Conservation (phyloP, 2,113 vertebrate species). For the Romanogobio albipinnatus region DNA sequence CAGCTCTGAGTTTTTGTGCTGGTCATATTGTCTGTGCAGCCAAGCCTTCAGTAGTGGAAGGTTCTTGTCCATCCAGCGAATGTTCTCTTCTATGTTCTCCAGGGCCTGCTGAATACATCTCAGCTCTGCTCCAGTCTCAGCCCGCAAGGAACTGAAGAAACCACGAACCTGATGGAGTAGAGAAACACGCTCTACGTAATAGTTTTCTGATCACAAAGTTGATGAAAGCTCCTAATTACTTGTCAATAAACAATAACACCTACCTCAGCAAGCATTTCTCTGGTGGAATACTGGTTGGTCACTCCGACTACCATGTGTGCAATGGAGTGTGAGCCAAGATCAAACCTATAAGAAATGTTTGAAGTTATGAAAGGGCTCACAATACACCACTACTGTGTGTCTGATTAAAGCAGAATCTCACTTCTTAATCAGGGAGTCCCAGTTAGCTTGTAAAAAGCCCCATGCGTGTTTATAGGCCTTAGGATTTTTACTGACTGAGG, state of each 20-base stretch:
- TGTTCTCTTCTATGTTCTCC: constrained; percentile 87
- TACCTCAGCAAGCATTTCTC: constrained; percentile 82
- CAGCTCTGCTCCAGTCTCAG: constrained; percentile 79
- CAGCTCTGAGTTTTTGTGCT: neutral
- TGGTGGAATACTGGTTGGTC: constrained; percentile 84
- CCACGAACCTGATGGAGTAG: constrained; percentile 72
- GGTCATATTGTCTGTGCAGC: constrained; percentile 65
- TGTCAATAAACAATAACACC: neutral
- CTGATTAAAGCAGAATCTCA: constrained; percentile 65
- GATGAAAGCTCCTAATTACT: neutral
- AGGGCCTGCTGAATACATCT: constrained; percentile 84
- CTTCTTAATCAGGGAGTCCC: constrained; percentile 85
- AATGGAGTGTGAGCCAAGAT: constrained; percentile 79
- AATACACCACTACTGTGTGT: neutral
- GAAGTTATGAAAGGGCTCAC: constrained; percentile 6
- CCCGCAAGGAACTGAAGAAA: constrained; percentile 83
- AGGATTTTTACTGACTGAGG: constrained; percentile 78
- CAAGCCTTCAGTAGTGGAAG: constrained; percentile 79
- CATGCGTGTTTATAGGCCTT: constrained; percentile 81
- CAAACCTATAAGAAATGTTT: constrained; percentile 78
- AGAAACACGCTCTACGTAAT: neutral
- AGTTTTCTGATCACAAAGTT: neutral
- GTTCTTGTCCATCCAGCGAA: constrained; percentile 86
- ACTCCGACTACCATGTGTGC: constrained; percentile 77
- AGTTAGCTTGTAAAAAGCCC: constrained; percentile 84